Evolutionary conservation across 2,888 invertebrate species (phyloP).

Genomic region (Neuroscelio doddi): DNA sequence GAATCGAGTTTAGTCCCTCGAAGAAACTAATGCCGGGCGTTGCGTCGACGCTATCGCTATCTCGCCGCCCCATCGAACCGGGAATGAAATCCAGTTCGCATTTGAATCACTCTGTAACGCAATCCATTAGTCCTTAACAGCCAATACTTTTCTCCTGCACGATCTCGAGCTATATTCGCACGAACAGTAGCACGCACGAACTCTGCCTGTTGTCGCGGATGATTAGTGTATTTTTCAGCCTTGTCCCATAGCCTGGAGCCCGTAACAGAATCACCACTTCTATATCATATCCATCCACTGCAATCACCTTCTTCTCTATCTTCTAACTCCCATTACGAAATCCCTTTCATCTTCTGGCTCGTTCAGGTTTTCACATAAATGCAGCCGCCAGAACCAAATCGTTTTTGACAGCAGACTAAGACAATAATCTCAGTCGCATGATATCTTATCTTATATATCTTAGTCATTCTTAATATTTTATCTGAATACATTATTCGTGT

Average conservation of each 20-base stretch:
- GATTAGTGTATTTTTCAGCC: slow-evolving; percentile 53
- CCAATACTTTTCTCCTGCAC: slow-evolving; percentile 62
- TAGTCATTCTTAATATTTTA: background rate
- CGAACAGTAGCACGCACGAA: slow-evolving; percentile 9
- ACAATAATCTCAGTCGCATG: slow-evolving; percentile 50
- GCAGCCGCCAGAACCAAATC: slow-evolving; percentile 37
- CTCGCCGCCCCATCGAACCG: slow-evolving; percentile 56
- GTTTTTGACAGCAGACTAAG: slow-evolving; percentile 52
- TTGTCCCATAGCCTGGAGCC: slow-evolving; percentile 1
- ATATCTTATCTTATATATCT: slow-evolving; percentile 23
- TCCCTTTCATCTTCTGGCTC: slow-evolving; percentile 55
- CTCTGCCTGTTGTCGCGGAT: slow-evolving; percentile 54
- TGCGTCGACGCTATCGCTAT: slow-evolving; percentile 57
- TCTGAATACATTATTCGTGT: slow-evolving; percentile 4
- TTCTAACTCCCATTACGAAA: slow-evolving; percentile 47
- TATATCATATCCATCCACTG: slow-evolving; percentile 39
- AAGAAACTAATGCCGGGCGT: slow-evolving; percentile 54
- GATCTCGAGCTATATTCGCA: slow-evolving; percentile 27
- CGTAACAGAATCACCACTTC: slow-evolving; percentile 14
- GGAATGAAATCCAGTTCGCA: slow-evolving; percentile 70
- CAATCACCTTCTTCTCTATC: slow-evolving; percentile 26
- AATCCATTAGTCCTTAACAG: slow-evolving; percentile 71
- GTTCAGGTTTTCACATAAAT: slow-evolving; percentile 39
- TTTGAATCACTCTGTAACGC: slow-evolving; percentile 71
- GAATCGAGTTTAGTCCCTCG: slow-evolving; percentile 66